phyloP scores from a whole-genome alignment of 2,113 vertebrate species.

The Otolemur garnettii region DNA sequence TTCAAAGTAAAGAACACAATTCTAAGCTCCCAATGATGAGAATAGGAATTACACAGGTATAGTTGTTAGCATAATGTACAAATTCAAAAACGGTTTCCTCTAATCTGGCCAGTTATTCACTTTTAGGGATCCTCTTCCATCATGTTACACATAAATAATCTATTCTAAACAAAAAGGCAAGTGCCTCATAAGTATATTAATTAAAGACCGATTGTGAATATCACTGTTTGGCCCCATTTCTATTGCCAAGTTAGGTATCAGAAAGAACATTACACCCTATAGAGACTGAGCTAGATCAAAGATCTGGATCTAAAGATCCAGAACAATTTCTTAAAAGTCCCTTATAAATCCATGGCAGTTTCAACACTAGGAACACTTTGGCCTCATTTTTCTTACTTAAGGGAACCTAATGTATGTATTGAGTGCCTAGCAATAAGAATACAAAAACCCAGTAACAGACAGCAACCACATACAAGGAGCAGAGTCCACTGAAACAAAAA shows the following conservation, averaged over 20 bases:
- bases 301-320: conserved; percentile 6
- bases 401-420: not conserved
- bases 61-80: not conserved
- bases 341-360: not conserved
- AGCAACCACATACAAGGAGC: not conserved
- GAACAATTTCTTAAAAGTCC: conserved; percentile 21
- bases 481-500: not conserved
- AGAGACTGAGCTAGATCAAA: not conserved
- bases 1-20: conserved; percentile 32
- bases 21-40: not conserved
- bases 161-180: conserved; percentile 45
- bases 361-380: conserved; percentile 29
- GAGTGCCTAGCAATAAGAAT: not conserved
- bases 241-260: not conserved
- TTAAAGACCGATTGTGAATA: not conserved
- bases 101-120: not conserved
- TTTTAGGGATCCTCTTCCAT: conserved; percentile 11
- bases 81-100: not conserved
- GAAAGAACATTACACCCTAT: conserved; percentile 5
- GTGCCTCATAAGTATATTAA: not conserved
- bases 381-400: conserved; percentile 47
- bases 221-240: not conserved
- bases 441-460: conserved; percentile 8
- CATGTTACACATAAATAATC: not conserved
- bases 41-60: not conserved